Conservation (phyloP, 2,888 invertebrate genomes). For the Chironomus tentans region DNA sequence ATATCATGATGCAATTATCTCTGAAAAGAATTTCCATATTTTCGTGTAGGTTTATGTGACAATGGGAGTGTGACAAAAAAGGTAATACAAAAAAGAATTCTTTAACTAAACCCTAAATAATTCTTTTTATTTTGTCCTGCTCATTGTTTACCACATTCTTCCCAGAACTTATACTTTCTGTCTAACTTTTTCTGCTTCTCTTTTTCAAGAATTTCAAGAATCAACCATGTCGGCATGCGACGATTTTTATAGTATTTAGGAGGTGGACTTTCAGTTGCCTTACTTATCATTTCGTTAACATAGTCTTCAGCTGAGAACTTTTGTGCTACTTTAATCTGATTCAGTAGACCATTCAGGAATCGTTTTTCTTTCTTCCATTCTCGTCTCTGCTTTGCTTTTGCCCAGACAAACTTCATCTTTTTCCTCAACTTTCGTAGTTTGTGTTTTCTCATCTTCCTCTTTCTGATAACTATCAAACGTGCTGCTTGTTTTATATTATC, state of each 20-base stretch:
- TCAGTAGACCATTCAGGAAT: conserved; percentile 62
- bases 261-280: conserved; percentile 52
- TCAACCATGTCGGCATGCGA: conserved; percentile 55
- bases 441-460: conserved; percentile 81
- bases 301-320: conserved; percentile 66
- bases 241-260: conserved; percentile 49
- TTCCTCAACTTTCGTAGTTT: conserved; percentile 70
- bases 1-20: too few species aligned
- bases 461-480: conserved; percentile 63
- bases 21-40: too few species aligned
- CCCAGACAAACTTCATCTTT: conserved; percentile 67
- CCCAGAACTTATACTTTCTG: conserved; percentile 14
- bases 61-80: too few species aligned
- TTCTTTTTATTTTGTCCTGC: too few species aligned
- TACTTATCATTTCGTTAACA: conserved; percentile 53
- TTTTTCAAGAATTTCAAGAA: conserved; percentile 51
- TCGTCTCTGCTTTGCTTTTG: conserved; percentile 55
- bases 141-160: conserved; percentile 3
- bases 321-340: conserved; percentile 61
- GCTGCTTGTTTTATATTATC: conserved; percentile 59
- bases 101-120: too few species aligned
- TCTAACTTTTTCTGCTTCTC: neutral
- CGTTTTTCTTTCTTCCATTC: conserved; percentile 65
- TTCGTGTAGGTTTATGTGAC: too few species aligned
- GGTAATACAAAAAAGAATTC: too few species aligned